Evolutionary conservation across 2,113 vertebrate species (phyloP).

Genomic region (Tricholaema leucomelas): DNA sequence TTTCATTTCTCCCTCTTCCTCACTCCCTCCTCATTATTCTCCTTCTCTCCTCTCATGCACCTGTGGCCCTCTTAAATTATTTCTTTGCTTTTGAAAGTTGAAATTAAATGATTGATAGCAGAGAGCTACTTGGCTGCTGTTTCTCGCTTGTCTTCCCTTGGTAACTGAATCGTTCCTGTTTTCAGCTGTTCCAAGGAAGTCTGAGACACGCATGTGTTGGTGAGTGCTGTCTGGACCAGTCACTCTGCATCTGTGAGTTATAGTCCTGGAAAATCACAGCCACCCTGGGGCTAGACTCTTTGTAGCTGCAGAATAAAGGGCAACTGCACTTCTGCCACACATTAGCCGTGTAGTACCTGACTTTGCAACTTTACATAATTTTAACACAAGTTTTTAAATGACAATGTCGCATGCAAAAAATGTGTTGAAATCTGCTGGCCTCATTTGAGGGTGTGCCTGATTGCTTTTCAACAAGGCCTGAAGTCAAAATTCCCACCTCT

Average conservation of each 20-base stretch:
- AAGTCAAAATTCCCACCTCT: slow-evolving; percentile 3
- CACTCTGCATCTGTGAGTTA: neutral
- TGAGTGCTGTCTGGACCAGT: slow-evolving; percentile 47
- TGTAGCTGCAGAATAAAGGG: neutral
- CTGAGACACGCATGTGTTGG: slow-evolving; percentile 26
- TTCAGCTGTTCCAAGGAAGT: slow-evolving; percentile 15
- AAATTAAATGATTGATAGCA: slow-evolving; percentile 55
- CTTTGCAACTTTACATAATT: neutral
- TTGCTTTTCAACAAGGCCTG: slow-evolving; percentile 23
- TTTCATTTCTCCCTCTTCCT: slow-evolving; percentile 15
- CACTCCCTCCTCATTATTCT: neutral
- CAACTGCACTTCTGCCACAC: neutral
- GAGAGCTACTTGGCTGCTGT: slow-evolving; percentile 43
- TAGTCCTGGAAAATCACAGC: neutral
- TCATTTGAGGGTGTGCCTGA: neutral
- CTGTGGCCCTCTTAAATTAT: slow-evolving; percentile 10
- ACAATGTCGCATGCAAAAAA: neutral
- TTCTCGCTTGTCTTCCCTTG: neutral
- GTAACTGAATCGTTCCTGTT: slow-evolving; percentile 36
- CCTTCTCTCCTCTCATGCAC: neutral
- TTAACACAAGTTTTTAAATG: neutral
- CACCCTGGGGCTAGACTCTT: neutral
- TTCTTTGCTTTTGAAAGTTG: slow-evolving; percentile 35
- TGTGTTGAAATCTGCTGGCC: neutral
- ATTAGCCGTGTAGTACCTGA: neutral